Base-by-base conservation (phyloP, 2,797 vertebrate genomes). In the Gastrophryne carolinensis region DNA sequence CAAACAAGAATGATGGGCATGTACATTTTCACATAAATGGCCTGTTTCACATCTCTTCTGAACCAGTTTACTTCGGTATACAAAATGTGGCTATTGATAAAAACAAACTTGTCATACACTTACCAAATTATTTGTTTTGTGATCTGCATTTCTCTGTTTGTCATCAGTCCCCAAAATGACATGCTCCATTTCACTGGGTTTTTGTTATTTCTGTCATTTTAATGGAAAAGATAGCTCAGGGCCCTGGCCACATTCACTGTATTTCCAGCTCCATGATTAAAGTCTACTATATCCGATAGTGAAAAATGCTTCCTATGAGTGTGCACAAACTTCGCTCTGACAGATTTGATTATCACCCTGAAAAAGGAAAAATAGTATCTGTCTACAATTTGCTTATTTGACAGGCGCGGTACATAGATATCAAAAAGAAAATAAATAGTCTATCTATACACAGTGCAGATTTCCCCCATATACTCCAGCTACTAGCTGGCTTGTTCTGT, bases 181-280 rank as follows among this genome's bases (percentile, higher is more conserved):
- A 54, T 47, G 15, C 62, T 34, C 27, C 63, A 58, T 75, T 58
- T 49, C 53, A 66, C 53, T 60, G 27, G 57, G 41, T 75, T 50
- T 62, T 74, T 56, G 17, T 27, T 37, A 35, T 56, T 74, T 37
- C 53, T 67, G 23, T 44, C 52, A 49, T 23, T 49, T 39, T 54
- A 74, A 74, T 58, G 32, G n/a, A 74, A 65, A 74, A 52, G 49
- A 65, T 57, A 27, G 52, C 62, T 74, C 24, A 66, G 50, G 62
- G 60, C 60, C 0, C 37, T 57, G 50, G 62, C 19, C 58, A 66
- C 39, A 56, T 44, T 66, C 39, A 24, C 49, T 24, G 39, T 26
- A 65, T 52, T 74, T 49, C 53, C 37, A 47, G 54, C 29, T 53
- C 32, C 47, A 54, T 75, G 37, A 75, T 65, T 66, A 67, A 35